A percentile compares a stretch with the other conserved stretches of the same genome.
phyloP scores from a whole-genome alignment of 2,113 vertebrate species.

The Ceyx cyanopectus region DNA sequence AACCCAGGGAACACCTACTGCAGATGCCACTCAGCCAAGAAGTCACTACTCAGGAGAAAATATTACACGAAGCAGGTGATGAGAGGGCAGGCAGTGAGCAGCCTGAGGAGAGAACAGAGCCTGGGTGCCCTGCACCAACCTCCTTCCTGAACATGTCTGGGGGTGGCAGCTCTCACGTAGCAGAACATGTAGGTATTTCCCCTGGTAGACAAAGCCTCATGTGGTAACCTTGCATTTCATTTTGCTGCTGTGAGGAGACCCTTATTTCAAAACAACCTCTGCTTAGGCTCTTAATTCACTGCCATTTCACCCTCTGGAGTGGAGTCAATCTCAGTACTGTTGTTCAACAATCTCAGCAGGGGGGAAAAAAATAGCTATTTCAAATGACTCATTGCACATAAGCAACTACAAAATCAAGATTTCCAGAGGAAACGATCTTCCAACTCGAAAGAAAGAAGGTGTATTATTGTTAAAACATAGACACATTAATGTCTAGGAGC shows the following conservation, averaged over 20 bases:
- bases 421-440: neutral
- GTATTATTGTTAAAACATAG: neutral
- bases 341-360: neutral
- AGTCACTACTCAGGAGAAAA: neutral
- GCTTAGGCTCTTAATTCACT: neutral
- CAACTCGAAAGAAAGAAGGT: neutral
- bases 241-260: neutral
- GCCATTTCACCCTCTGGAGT: neutral
- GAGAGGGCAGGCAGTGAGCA: neutral
- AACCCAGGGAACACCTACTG: neutral
- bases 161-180: neutral
- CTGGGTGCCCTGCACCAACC: neutral
- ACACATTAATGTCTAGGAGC: neutral
- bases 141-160: fast-evolving
- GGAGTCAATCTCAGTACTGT: neutral
- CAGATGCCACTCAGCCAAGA: neutral
- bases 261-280: neutral
- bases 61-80: neutral
- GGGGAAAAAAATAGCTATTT: neutral
- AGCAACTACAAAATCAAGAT: neutral
- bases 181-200: neutral
- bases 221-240: neutral
- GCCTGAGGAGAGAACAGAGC: neutral
- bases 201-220: neutral
- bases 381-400: neutral